Evolutionary conservation across 2,113 vertebrate genomes (phyloP).

Genomic region (Odontophorus gujanensis): DNA sequence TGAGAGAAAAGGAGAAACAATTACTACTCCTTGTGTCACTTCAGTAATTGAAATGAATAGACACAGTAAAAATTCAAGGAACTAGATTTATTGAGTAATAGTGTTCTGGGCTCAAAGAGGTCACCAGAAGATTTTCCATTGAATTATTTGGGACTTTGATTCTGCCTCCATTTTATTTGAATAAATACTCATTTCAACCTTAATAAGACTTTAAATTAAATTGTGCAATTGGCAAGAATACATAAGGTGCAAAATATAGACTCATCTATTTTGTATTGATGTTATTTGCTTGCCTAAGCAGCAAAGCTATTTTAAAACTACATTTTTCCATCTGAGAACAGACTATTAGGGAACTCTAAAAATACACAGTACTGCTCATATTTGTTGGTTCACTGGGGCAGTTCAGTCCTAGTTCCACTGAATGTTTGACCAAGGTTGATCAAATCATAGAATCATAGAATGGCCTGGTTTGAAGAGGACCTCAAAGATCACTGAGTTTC

Average conservation of each 20-base stretch:
- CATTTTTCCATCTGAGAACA: slow-evolving; percentile 24
- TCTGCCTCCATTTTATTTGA: background rate
- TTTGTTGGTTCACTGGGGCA: slow-evolving; percentile 22
- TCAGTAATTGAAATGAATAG: background rate
- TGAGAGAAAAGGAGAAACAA: background rate
- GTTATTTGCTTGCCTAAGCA: slow-evolving; percentile 47
- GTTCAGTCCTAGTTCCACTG: background rate
- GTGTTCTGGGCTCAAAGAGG: background rate
- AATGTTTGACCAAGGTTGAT: background rate
- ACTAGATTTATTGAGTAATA: background rate
- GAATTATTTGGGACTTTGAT: background rate
- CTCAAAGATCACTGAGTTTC: no score
- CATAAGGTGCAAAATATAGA: slow-evolving; percentile 37
- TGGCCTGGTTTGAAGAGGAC: no score
- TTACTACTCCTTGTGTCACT: background rate
- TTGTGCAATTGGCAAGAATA: background rate
- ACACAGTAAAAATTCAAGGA: background rate
- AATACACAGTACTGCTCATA: background rate
- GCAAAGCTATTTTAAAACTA: slow-evolving; percentile 57
- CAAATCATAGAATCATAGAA: no score
- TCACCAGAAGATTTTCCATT: background rate
- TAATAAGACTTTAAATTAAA: slow-evolving; percentile 35
- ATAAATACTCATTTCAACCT: background rate
- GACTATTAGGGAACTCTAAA: slow-evolving; percentile 44
- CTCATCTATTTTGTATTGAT: slow-evolving; percentile 24